Evolutionary conservation across 1,140 invertebrate genomes (phyloP).

Genomic region (Lordiphosa clarofinis): DNA sequence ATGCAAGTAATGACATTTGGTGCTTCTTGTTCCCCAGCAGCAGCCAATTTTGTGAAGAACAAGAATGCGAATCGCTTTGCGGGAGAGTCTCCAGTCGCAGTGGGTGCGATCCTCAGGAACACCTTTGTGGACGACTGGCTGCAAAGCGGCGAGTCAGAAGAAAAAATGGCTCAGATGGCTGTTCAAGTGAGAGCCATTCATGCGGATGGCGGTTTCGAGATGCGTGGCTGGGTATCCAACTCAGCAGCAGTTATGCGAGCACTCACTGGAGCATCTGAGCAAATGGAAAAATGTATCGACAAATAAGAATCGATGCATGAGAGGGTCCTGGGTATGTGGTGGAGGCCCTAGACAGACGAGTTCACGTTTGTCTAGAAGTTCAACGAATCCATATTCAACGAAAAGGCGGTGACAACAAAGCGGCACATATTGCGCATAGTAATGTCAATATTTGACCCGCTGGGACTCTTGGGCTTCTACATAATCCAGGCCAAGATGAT

Average conservation of each 20-base stretch:
- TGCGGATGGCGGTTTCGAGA: neutral
- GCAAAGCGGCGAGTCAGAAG: neutral
- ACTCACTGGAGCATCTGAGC: no score
- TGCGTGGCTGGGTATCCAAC: constrained; percentile 1
- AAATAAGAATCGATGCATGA: no score
- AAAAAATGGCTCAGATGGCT: neutral
- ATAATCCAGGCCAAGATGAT: no score
- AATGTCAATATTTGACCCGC: no score
- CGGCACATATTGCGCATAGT: no score
- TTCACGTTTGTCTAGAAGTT: no score
- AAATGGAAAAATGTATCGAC: no score
- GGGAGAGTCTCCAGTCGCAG: constrained; percentile 1
- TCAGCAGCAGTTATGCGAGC: neutral
- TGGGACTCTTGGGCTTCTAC: no score
- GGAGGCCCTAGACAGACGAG: no score
- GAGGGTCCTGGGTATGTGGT: no score
- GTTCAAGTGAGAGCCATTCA: neutral
- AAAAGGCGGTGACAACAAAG: no score
- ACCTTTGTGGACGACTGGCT: constrained; percentile 1
- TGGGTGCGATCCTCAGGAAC: constrained; percentile 1
- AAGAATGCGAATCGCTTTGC: constrained; percentile 55
- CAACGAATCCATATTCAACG: no score
- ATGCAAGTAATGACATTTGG: constrained; percentile 74
- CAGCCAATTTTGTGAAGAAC: constrained; percentile 54
- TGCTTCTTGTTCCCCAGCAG: constrained; percentile 54